phyloP scores from a whole-genome alignment of 2,797 vertebrate genomes.

The Peromyscus nudipes region DNA sequence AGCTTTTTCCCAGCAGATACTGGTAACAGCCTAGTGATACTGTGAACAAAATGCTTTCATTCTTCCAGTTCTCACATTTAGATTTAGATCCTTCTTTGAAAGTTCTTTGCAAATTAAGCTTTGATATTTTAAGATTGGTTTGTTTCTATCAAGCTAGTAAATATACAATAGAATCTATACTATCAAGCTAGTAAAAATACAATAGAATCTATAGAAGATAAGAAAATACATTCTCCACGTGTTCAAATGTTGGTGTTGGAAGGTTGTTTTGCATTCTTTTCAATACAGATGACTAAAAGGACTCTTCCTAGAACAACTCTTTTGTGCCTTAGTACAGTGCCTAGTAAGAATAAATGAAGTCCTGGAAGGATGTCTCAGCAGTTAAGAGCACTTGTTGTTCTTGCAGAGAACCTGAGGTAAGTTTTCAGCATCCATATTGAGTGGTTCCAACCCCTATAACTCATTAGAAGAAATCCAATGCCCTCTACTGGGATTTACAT shows the following conservation, averaged over 20 bases:
- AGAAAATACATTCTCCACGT: neutral
- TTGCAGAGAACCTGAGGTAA: neutral
- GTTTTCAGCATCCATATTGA: neutral
- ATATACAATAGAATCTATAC: neutral
- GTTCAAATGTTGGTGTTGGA: neutral
- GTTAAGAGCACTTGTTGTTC: neutral
- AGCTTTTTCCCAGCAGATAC: conserved; percentile 49
- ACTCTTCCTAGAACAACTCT: neutral
- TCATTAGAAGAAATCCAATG: neutral
- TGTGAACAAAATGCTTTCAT: neutral
- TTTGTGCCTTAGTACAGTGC: neutral
- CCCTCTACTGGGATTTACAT: too few relatives aligned
- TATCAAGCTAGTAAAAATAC: neutral
- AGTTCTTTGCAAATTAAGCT: neutral
- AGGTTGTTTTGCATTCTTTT: neutral
- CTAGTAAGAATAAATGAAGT: neutral
- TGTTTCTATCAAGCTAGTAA: neutral
- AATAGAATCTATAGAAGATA: neutral
- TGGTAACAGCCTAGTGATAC: neutral
- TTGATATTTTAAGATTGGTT: neutral
- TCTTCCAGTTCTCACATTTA: neutral
- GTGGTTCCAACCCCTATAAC: neutral
- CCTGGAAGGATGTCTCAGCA: neutral
- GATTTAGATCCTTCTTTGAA: neutral
- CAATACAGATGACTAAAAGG: conserved; percentile 9